A percentile compares a stretch with the other conserved stretches of the same genome.
phyloP scores from a whole-genome alignment of 2,888 invertebrate species.

The Chouioia cunea region DNA sequence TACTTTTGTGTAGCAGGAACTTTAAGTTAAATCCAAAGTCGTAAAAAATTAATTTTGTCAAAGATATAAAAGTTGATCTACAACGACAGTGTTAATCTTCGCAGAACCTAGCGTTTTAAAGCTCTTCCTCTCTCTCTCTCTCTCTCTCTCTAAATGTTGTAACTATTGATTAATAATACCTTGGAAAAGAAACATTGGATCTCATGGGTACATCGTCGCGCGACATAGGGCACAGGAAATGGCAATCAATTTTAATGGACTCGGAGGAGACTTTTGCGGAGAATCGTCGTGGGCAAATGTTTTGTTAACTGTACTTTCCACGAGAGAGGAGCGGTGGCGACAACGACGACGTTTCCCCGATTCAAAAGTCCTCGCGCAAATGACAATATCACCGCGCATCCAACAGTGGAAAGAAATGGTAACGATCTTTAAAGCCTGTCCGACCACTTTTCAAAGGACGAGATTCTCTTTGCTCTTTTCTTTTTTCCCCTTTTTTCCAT shows the following conservation, averaged over 20 bases:
- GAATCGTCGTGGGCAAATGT: conserved; percentile 38
- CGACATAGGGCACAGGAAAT: conserved; percentile 26
- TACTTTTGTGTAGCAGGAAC: too few relatives aligned
- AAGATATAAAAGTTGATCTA: too few relatives aligned
- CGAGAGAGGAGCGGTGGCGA: not conserved
- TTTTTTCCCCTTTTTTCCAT: not conserved
- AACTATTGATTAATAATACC: too few relatives aligned
- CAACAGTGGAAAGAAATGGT: not conserved
- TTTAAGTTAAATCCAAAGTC: too few relatives aligned
- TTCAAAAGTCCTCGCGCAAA: conserved; percentile 31
- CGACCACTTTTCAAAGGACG: conserved; percentile 6
- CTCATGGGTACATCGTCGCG: too few relatives aligned
- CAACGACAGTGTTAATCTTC: too few relatives aligned
- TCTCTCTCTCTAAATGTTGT: too few relatives aligned
- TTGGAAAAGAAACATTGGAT: too few relatives aligned
- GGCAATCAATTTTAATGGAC: conserved; percentile 37
- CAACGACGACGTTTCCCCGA: not conserved
- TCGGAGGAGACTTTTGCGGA: not conserved
- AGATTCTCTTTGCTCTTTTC: conserved; percentile 1
- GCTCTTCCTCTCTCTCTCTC: too few relatives aligned
- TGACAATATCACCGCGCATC: conserved; percentile 24
- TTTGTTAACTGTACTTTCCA: conserved; percentile 44
- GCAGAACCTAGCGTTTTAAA: too few relatives aligned
- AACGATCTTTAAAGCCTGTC: conserved; percentile 5
- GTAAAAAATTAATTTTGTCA: too few relatives aligned